These are phyloP conservation scores for Catocala fraxini DNA, from an alignment of 2,888 invertebrate species.

Conservation along the genomic window DNA sequence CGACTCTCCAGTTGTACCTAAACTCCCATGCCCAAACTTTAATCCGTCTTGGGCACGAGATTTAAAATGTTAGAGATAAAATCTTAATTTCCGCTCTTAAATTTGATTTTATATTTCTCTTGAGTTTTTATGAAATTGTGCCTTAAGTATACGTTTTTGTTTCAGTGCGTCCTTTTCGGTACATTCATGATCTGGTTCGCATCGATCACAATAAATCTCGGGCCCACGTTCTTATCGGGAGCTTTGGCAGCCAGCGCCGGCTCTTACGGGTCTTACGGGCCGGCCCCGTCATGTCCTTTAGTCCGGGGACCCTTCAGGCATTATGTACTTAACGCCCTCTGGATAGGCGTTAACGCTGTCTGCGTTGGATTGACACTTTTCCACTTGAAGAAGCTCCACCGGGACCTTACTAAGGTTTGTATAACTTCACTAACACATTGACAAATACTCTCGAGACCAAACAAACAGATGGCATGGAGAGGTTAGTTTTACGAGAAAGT, in stretches of 20 bases:
- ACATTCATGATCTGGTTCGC: constrained; percentile 98
- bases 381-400: constrained; percentile 94
- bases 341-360: constrained; percentile 96
- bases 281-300: constrained; percentile 94
- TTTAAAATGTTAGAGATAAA: constrained; percentile 32
- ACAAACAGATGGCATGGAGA: constrained; percentile 69
- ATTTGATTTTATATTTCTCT: constrained; percentile 1
- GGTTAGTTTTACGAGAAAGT: constrained; percentile 56
- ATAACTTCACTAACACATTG: constrained; percentile 33
- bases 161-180: constrained; percentile 95
- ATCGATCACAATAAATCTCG: constrained; percentile 95
- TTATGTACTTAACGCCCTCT: constrained; percentile 96
- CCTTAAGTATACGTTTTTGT: constrained; percentile 53
- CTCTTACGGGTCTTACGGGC: constrained; percentile 89
- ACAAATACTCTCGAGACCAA: constrained; percentile 21
- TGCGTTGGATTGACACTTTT: constrained; percentile 94
- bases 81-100: constrained; percentile 14
- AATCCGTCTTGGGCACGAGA: constrained; percentile 19
- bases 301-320: constrained; percentile 96
- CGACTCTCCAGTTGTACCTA: constrained; percentile 6
- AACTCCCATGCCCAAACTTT: neutral
- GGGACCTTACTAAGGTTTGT: constrained; percentile 91
- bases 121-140: neutral
- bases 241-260: constrained; percentile 94
- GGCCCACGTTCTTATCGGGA: constrained; percentile 94